Evolutionary conservation across 2,113 vertebrate genomes (phyloP).

Genomic region (Datnioides undecimradiatus): DNA sequence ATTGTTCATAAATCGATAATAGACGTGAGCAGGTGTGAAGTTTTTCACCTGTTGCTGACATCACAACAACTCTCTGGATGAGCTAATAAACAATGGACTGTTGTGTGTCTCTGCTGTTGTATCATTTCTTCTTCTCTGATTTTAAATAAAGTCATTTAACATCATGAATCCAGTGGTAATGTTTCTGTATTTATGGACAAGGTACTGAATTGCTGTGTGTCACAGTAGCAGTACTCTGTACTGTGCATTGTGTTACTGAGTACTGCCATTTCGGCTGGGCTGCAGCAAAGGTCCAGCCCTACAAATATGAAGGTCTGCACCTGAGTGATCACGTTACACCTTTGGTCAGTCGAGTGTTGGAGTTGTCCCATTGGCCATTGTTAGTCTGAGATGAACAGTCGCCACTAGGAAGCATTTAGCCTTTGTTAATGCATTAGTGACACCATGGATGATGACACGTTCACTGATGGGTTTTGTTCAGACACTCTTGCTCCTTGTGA

Average conservation of each 20-base stretch:
- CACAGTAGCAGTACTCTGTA: not conserved
- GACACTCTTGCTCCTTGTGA: too few species aligned
- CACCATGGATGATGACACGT: too few species aligned
- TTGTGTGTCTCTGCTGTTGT: not conserved
- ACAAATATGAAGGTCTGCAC: too few species aligned
- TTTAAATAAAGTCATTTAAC: conserved; percentile 39
- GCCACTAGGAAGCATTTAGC: too few species aligned
- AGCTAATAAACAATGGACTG: not conserved
- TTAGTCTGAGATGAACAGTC: too few species aligned
- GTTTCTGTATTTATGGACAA: not conserved
- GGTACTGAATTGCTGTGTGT: not conserved
- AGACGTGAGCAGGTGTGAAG: not conserved
- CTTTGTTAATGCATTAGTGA: too few species aligned
- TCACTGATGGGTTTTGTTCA: too few species aligned
- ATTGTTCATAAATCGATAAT: not conserved
- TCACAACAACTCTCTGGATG: not conserved
- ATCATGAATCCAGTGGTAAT: not conserved
- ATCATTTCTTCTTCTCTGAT: not conserved
- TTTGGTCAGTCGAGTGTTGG: not conserved
- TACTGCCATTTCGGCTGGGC: too few species aligned
- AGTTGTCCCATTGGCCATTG: not conserved
- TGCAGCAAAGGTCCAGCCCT: too few species aligned
- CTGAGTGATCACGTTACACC: too few species aligned
- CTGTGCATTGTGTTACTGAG: not conserved
- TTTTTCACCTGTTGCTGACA: not conserved